Conservation (phyloP, 2,888 invertebrate species). For the Branchipolynoe longqiensis region DNA sequence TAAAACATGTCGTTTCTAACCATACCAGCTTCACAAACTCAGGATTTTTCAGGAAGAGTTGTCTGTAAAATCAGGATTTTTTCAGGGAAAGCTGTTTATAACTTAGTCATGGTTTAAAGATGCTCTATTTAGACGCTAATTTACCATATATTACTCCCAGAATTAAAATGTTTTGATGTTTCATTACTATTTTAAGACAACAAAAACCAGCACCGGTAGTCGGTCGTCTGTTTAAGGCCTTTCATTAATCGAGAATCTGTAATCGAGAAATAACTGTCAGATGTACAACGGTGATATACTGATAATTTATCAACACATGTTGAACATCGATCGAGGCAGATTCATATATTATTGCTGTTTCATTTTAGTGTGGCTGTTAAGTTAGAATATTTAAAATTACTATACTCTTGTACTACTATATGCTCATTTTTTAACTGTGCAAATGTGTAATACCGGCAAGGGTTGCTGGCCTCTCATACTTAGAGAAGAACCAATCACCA, state of each 20-base stretch:
- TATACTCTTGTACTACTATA: constrained; percentile 21
- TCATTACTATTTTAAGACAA: neutral
- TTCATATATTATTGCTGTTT: no score
- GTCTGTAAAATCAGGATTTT: no score
- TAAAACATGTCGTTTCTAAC: no score
- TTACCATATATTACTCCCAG: neutral
- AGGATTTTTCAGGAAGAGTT: no score
- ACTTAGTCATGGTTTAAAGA: neutral
- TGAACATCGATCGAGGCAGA: no score
- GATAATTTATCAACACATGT: no score
- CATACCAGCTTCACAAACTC: no score
- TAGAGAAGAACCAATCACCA: neutral
- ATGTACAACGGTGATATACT: neutral
- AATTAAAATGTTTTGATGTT: neutral
- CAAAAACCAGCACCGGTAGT: neutral
- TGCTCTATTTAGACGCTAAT: neutral
- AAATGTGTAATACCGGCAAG: constrained; percentile 28
- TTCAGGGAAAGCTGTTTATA: no score
- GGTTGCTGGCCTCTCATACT: neutral
- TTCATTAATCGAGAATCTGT: neutral
- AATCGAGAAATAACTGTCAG: neutral
- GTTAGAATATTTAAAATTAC: neutral
- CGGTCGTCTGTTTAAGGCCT: neutral
- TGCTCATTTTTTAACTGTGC: constrained; percentile 1
- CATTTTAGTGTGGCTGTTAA: constrained; percentile 1